These are phyloP conservation scores for Papilio protenor DNA, from an alignment of 2,888 invertebrate species.

Conservation along the genomic window DNA sequence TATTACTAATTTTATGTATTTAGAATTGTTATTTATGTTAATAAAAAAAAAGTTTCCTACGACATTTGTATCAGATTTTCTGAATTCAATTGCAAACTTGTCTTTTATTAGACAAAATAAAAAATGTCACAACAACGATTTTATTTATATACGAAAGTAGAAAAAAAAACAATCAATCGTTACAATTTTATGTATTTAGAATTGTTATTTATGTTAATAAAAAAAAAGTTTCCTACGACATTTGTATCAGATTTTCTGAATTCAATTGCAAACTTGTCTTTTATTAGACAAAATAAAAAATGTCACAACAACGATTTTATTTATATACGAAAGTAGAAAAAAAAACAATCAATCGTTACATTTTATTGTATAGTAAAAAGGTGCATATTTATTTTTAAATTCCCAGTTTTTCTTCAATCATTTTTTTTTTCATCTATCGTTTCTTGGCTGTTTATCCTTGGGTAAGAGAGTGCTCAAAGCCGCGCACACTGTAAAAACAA, in stretches of 20 bases:
- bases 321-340: not conserved
- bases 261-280: not conserved
- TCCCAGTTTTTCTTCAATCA: not conserved
- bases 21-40: not conserved
- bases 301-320: not conserved
- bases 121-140: not conserved
- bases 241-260: not conserved
- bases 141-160: not conserved
- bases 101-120: not conserved
- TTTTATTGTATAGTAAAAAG: not conserved
- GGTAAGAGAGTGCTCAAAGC: conserved; percentile 68
- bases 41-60: not conserved
- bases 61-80: not conserved
- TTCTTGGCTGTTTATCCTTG: conserved; percentile 48
- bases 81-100: not conserved
- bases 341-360: not conserved
- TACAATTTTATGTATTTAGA: not conserved
- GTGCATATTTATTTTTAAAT: not conserved
- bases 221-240: not conserved
- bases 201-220: not conserved
- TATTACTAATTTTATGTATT: not conserved
- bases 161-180: not conserved
- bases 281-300: not conserved
- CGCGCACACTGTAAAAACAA: conserved; percentile 64
- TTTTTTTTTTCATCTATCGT: conserved; percentile 26